Evolutionary conservation across 1,140 invertebrate species (phyloP), one percentile per base, ranked within the genome.

Genomic region (Habropoda laboriosa): DNA sequence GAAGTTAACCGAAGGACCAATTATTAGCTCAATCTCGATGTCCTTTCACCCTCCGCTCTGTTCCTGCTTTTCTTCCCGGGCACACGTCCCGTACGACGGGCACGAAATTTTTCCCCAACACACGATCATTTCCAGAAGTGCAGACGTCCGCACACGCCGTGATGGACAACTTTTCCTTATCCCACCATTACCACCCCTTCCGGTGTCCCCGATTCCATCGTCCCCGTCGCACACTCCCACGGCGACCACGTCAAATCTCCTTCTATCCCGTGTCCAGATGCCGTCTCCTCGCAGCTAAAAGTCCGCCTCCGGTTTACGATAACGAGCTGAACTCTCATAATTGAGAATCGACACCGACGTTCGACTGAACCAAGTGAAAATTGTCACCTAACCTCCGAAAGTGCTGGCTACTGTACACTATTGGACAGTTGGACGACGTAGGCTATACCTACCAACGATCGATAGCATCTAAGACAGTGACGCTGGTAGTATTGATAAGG

Each of bases 301-400:
- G 76, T 80, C 77, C 16, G 81, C 24, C 51, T 51, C 27, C 49
- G 53, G 64, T 66, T 84, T 75, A 75, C 82, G 70, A 61, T 84
- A 84, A 83, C 82, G 79, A 84, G 81, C 47, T 10, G 30, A 27
- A 57, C n/a, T 57, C n/a, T 8, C 35, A 45, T 78, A 45, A 45
- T 75, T 70, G 58, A 68, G 61, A 73, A 71, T 60, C 64, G 55
- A 73, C 80, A 66, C 64, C 58, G 77, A 70, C 58, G n/a, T n/a
- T n/a, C 16, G 74, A 83, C 38, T 60, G 47, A 64, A n/a, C 24
- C 35, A 24, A 57, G 53, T 42, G 45, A 71, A 74, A 61, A 55
- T 79, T 61, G 38, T 47, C 61, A 18, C 21, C 35, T 12, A 51
- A 51, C 32, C 18, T 10, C 55, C 0, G 49, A 21, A 30, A 51